phyloP scores from a whole-genome alignment of 1,140 invertebrate species.

The Coptotermes formosanus region DNA sequence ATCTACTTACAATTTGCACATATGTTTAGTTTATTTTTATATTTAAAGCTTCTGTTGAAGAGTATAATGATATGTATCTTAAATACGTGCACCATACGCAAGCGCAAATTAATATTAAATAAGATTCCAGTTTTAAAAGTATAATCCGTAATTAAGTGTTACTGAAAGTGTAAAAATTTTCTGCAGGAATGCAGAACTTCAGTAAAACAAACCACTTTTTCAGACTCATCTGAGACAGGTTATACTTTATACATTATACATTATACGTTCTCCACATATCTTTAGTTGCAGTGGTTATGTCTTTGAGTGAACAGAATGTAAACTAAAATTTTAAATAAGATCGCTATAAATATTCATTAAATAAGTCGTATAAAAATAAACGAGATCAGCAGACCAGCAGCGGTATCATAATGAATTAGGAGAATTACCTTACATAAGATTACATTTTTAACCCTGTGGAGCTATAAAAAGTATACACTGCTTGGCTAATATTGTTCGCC shows the following conservation, averaged over 20 bases:
- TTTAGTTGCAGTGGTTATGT: background rate
- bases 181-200: no score
- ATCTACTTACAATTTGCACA: no score
- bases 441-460: background rate
- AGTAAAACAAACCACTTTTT: background rate
- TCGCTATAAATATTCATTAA: background rate
- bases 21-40: no score
- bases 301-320: background rate
- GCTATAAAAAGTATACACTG: background rate
- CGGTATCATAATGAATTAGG: background rate
- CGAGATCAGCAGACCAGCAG: background rate
- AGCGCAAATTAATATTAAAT: no score
- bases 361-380: background rate
- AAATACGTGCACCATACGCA: no score
- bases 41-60: no score
- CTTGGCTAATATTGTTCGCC: background rate
- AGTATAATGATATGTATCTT: no score
- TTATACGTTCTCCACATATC: background rate
- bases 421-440: background rate
- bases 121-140: no score
- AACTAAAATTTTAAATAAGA: background rate
- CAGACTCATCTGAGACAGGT: background rate
- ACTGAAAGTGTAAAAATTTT: no score
- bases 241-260: background rate
- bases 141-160: no score